phyloP scores from a whole-genome alignment of 1,140 invertebrate genomes.

The Calycopis cecrops region DNA sequence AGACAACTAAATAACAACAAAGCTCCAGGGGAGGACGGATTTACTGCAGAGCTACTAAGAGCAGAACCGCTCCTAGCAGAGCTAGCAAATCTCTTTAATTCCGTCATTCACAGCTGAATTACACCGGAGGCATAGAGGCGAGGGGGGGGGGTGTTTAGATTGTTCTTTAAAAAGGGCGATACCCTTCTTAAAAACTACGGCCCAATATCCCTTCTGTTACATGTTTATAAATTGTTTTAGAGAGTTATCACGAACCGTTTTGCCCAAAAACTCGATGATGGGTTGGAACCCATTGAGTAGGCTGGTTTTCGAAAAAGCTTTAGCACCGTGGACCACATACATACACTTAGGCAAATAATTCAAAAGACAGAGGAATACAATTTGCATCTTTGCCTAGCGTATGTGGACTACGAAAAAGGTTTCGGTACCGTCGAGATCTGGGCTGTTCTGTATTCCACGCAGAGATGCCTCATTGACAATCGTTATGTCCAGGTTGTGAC shows the following conservation, averaged over 20 bases:
- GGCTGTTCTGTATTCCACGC: constrained; percentile 7
- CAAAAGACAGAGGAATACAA: constrained; percentile 10
- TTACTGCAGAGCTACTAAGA: constrained; percentile 13
- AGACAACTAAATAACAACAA: constrained; percentile 13
- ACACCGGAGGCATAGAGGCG: constrained; percentile 8
- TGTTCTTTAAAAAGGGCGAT: constrained; percentile 13
- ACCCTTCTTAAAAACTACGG: constrained; percentile 9
- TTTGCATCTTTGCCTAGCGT: constrained; percentile 1
- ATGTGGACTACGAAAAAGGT: constrained; percentile 7
- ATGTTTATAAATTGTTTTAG: constrained; percentile 10
- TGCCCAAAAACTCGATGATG: not conserved
- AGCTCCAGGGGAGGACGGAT: constrained; percentile 17
- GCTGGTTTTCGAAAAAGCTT: not conserved
- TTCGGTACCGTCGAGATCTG: constrained; percentile 6
- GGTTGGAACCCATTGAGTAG: constrained; percentile 4
- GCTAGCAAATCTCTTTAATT: constrained; percentile 10
- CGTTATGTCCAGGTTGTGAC: constrained; percentile 7
- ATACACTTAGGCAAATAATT: constrained; percentile 4
- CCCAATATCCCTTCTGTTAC: constrained; percentile 7
- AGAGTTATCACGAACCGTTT: not conserved
- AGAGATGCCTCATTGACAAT: constrained; percentile 4
- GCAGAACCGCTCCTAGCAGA: constrained; percentile 6
- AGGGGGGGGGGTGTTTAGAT: not conserved
- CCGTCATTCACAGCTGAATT: not conserved
- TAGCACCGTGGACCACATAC: constrained; percentile 7